Evolutionary conservation across 2,797 vertebrate genomes (phyloP), one percentile per base, ranked within the genome.

Genomic region (Cryptoblepharus egeriae): DNA sequence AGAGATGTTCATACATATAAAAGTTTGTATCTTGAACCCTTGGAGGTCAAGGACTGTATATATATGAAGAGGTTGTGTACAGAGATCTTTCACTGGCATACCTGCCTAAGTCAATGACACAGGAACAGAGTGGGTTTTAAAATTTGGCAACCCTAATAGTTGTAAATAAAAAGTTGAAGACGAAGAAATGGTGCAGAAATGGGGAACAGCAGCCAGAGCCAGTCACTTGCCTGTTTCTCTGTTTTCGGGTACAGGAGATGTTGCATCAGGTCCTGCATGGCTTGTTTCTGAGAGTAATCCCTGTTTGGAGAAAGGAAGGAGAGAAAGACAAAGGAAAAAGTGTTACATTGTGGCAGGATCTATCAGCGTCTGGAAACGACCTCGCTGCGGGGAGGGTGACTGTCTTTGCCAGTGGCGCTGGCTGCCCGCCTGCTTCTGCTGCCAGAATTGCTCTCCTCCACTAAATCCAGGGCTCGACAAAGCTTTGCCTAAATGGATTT

Each of bases 401-500:
- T 75, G 49, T 79, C 65, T 67, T 65, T 81, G 87, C 85, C 88
- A 82, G 85, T 71, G 69, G 86, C 76, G 88, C 68, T 78, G 84
- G 79, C 82, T 71, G 57, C 4, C 9, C 65, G 74, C 88, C 68
- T n/a, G n/a, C n/a, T n/a, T n/a, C 88, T 91, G 89, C 79, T 85
- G 9, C 84, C 63, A 82, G 85, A 42, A 86, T 81, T 77, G 83
- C 87, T 74, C 88, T 58, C 80, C 82, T 72, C 35, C 55, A 84
- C 74, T 73, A 87, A 92, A 90, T 61, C 93, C 90, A 24, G 69
- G 82, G 75, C 39, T 89, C 88, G 85, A 89, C 92, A 90, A 82
- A 92, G 92, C 91, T 92, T 89, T 84, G 85, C 83, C 90, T 90
- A 92, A 93, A 92, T 87, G 93, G 92, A 93, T 93, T 91, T 69